phyloP scores from a whole-genome alignment of 2,113 vertebrate species.

The Empidonax traillii region DNA sequence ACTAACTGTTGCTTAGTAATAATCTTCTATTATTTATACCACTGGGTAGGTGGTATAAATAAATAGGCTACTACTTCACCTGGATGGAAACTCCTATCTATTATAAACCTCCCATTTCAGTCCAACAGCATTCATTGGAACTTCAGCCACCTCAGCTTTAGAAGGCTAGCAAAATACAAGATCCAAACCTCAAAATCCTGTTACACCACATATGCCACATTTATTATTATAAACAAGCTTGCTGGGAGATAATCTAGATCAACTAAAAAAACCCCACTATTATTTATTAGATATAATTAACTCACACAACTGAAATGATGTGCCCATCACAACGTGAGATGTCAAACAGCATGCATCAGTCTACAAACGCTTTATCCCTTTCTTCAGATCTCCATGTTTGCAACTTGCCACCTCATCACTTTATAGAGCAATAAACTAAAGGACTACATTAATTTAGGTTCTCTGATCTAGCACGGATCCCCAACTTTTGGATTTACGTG shows the following conservation, averaged over 20 bases:
- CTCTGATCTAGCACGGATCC: background rate
- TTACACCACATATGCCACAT: background rate
- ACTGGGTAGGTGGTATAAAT: background rate
- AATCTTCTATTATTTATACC: background rate
- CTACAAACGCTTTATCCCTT: background rate
- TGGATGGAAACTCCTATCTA: background rate
- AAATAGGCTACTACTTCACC: background rate
- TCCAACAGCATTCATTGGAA: background rate
- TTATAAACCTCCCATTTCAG: background rate
- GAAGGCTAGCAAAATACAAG: background rate
- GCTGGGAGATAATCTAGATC: background rate
- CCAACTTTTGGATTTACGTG: background rate
- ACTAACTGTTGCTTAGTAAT: background rate
- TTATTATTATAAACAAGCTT: background rate
- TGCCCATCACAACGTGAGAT: background rate
- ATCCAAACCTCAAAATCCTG: background rate
- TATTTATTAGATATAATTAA: background rate
- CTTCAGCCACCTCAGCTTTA: background rate
- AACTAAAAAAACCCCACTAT: background rate
- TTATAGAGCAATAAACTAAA: background rate
- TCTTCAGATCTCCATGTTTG: background rate
- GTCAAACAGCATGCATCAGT: background rate
- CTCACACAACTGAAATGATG: background rate
- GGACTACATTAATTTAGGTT: background rate
- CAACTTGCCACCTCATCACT: background rate